Evolutionary conservation across 2,797 vertebrate species (phyloP).

Genomic region (Molossus alvarezi): DNA sequence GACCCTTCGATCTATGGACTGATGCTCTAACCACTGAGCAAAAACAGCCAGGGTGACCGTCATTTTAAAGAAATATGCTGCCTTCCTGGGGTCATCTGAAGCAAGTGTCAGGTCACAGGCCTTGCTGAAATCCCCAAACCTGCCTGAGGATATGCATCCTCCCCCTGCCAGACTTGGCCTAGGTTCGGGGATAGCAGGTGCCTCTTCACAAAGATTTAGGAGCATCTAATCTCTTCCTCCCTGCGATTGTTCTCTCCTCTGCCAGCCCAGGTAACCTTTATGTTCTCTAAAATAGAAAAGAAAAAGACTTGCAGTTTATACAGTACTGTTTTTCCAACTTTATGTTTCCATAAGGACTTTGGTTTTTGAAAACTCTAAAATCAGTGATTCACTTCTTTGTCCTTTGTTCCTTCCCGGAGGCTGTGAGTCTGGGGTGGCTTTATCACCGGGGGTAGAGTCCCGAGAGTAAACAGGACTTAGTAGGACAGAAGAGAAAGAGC

Average conservation of each 20-base stretch:
- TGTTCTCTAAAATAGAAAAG: constrained; percentile 48
- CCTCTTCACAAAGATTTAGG: background rate
- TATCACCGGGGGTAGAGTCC: background rate
- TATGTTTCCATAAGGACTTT: background rate
- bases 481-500: background rate
- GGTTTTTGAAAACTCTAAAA: background rate
- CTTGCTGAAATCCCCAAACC: background rate
- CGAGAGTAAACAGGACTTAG: background rate
- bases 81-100: background rate
- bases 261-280: background rate
- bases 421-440: background rate
- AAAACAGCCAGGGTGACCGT: background rate
- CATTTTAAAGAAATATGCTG: background rate
- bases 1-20: too few relatives aligned
- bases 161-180: background rate
- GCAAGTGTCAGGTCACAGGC: background rate
- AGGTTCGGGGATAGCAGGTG: too few relatives aligned
- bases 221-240: background rate
- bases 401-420: background rate
- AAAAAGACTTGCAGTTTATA: background rate
- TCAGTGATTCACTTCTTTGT: background rate
- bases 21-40: too few relatives aligned
- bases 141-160: background rate
- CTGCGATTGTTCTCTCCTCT: background rate
- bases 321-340: background rate